These are phyloP conservation scores for Olivierus martensii DNA, from an alignment of 1,140 invertebrate genomes.

Conservation along the genomic window DNA sequence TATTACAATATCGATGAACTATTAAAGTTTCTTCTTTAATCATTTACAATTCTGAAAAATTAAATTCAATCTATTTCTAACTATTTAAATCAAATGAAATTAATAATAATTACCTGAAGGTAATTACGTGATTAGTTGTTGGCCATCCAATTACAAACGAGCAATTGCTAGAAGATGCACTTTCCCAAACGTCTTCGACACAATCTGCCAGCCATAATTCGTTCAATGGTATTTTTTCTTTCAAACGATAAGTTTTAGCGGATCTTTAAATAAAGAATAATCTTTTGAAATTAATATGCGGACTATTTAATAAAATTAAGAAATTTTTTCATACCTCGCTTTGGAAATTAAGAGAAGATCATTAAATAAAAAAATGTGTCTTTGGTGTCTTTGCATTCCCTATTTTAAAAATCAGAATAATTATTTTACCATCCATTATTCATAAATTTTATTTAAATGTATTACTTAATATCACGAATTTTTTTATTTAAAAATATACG, in stretches of 20 bases:
- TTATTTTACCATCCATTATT: no score
- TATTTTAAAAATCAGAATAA: slow-evolving; percentile 29
- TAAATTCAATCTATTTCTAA: no score
- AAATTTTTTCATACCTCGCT: slow-evolving; percentile 41
- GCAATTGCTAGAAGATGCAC: slow-evolving; percentile 46
- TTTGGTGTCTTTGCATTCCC: slow-evolving; percentile 53
- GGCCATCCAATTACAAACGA: slow-evolving; percentile 80
- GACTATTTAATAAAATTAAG: no score
- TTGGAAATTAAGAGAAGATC: slow-evolving; percentile 73
- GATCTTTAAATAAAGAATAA: slow-evolving; percentile 26
- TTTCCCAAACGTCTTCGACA: slow-evolving; percentile 51
- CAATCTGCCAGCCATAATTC: slow-evolving; percentile 69
- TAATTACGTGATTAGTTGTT: slow-evolving; percentile 55
- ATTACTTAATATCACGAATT: no score
- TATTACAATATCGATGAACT: no score
- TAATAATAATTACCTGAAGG: slow-evolving; percentile 43
- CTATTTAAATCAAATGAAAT: no score
- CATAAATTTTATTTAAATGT: no score
- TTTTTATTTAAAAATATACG: no score
- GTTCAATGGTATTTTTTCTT: slow-evolving; percentile 66
- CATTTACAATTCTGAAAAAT: no score
- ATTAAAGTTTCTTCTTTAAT: no score
- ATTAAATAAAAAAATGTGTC: slow-evolving; percentile 72
- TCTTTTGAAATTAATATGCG: no score
- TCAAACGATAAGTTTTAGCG: slow-evolving; percentile 61